A percentile compares a stretch with the other conserved stretches of the same genome.
phyloP scores from a whole-genome alignment of 2,113 vertebrate genomes.

The Hiodon alosoides region DNA sequence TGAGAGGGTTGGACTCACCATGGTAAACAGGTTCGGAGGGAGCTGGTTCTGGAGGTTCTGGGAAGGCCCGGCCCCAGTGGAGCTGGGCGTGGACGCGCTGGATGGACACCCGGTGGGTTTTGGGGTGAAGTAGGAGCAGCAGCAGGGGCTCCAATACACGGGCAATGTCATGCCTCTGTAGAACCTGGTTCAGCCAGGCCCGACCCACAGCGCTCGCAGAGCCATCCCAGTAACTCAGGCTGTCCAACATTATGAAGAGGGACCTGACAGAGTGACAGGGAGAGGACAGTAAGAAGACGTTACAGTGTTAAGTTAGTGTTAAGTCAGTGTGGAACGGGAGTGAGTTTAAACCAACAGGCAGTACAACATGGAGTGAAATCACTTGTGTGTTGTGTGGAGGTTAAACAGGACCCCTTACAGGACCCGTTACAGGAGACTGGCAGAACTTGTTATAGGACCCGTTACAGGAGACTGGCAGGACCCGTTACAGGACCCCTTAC shows the following conservation, averaged over 20 bases:
- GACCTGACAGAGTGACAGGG: slow-evolving; percentile 63
- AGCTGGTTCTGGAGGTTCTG: slow-evolving; percentile 44
- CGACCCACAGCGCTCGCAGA: slow-evolving; percentile 88
- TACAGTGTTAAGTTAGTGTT: neutral
- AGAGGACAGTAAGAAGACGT: neutral
- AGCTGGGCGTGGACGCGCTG: slow-evolving; percentile 89
- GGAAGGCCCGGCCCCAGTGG: slow-evolving; percentile 72
- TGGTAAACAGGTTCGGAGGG: slow-evolving; percentile 58
- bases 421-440: no score
- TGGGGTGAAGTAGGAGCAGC: slow-evolving; percentile 89
- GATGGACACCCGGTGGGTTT: slow-evolving; percentile 94
- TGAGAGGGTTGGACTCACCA: slow-evolving; percentile 56
- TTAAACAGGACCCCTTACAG: no score
- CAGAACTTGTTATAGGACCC: no score
- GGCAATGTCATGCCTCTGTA: slow-evolving; percentile 96
- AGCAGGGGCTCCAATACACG: slow-evolving; percentile 91
- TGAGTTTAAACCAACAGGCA: neutral
- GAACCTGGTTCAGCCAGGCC: slow-evolving; percentile 93
- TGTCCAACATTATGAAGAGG: slow-evolving; percentile 96
- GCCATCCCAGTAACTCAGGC: slow-evolving; percentile 90
- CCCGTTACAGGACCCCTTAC: no score
- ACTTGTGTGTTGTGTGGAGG: no score
- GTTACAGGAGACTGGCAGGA: no score
- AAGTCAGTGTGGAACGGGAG: no score
- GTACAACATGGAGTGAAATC: no score